Conservation (phyloP, 2,113 vertebrate genomes). For the Dunckerocampus dactyliophorus region DNA sequence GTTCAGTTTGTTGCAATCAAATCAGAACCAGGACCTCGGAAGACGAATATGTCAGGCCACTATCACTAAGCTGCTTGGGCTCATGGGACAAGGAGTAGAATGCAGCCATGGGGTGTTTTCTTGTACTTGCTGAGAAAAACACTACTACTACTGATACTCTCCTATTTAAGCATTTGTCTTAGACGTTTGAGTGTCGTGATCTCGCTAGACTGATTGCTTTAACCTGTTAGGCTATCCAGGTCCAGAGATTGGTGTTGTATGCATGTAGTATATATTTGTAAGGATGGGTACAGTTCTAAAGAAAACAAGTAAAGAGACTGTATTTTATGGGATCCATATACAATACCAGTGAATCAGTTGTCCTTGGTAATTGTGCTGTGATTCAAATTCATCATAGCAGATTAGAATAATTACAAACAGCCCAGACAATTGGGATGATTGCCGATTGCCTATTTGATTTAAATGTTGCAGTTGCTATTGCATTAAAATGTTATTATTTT, state of each 20-base stretch:
- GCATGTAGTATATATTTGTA: neutral
- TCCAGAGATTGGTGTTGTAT: too few species aligned
- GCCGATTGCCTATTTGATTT: slow-evolving; percentile 16
- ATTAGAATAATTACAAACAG: neutral
- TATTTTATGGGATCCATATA: too few species aligned
- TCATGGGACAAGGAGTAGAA: slow-evolving; percentile 20
- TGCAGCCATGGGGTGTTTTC: neutral
- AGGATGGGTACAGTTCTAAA: neutral
- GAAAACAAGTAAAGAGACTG: too few species aligned
- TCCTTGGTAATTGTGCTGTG: slow-evolving; percentile 5
- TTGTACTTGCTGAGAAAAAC: neutral
- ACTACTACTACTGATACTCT: neutral
- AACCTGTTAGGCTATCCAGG: too few species aligned
- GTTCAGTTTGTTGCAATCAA: slow-evolving; percentile 8
- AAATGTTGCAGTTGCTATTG: neutral
- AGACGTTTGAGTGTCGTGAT: too few species aligned
- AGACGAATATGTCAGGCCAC: slow-evolving; percentile 19
- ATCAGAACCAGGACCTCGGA: neutral
- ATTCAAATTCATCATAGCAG: slow-evolving; percentile 3
- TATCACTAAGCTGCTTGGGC: slow-evolving; percentile 32
- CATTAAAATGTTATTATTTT: neutral
- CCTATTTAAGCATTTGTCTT: neutral
- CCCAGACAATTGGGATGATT: neutral
- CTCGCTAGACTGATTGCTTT: too few species aligned
- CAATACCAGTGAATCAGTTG: neutral